These are phyloP conservation scores for Pimephales promelas DNA, from an alignment of 2,113 vertebrate species.

Conservation along the genomic window DNA sequence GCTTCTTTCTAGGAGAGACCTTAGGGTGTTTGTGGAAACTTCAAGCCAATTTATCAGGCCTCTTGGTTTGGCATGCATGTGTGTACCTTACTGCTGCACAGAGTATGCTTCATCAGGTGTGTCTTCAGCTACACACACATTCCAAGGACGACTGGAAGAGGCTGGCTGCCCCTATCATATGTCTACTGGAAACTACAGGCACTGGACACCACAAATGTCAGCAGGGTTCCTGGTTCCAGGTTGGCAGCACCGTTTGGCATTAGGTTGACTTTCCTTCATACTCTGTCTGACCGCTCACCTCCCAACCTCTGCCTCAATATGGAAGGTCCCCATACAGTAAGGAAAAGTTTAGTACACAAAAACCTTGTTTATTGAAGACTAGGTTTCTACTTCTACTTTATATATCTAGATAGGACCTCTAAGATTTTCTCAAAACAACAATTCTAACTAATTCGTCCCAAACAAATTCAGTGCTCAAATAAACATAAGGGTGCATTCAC, in stretches of 20 bases:
- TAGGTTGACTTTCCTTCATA: slow-evolving; percentile 36
- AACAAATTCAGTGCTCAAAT: background rate
- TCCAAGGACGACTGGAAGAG: slow-evolving; percentile 41
- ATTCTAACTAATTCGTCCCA: background rate
- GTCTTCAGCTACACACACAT: slow-evolving; percentile 51
- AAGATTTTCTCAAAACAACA: background rate
- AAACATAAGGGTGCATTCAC: background rate
- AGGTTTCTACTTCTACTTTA: background rate
- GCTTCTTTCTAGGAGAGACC: slow-evolving; percentile 40
- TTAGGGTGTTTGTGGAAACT: slow-evolving; percentile 42
- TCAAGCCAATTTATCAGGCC: slow-evolving; percentile 37
- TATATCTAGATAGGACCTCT: background rate
- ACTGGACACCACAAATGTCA: slow-evolving; percentile 69
- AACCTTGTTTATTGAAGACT: slow-evolving; percentile 1
- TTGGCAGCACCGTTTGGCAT: slow-evolving; percentile 54
- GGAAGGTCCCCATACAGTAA: background rate
- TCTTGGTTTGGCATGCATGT: slow-evolving; percentile 40
- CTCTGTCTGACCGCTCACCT: slow-evolving; percentile 30
- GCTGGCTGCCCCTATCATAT: slow-evolving; percentile 62
- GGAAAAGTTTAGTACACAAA: slow-evolving; percentile 26
- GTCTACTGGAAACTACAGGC: slow-evolving; percentile 72
- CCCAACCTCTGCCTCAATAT: slow-evolving; percentile 11
- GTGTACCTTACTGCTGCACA: slow-evolving; percentile 38
- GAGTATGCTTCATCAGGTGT: slow-evolving; percentile 63
- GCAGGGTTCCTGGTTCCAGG: slow-evolving; percentile 57